Evolutionary conservation across 2,113 vertebrate species (phyloP), one percentile per base, ranked within the genome.

Genomic region (Podarcis raffonei): DNA sequence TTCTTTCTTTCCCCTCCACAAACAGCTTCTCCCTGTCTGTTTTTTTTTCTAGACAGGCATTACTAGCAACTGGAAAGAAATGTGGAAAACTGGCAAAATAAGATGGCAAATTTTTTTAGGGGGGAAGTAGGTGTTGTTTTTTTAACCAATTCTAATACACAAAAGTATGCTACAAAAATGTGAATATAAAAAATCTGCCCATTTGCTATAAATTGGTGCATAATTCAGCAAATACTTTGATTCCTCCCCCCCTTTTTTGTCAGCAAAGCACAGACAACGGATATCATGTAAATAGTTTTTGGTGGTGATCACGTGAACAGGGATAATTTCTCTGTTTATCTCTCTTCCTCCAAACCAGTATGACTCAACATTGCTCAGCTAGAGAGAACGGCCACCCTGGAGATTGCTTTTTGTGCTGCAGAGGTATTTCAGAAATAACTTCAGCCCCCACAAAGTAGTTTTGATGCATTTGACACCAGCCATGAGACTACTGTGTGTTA

Each of bases 81-180:
- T 53, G 39, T 83, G 27, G 66, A 12, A 83, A 69, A 81, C 53
- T 81, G 79, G 79, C 79, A 81, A 62, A 48, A 3, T 37, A 71
- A 83, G 66, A 53, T 53, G 48, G 1, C 48, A 48, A 12, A 0
- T 12, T 12, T 12, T 53, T 53, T 11, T 2, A 53, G 48, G 11
- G 48, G 22, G 18, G 35, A 7, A 22, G 62, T 16, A 57, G 18
- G 42, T 42, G 39, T 42, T 42, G 42, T 48, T 5, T n/a, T 53
- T 69, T n/a, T 13, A 79, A 86, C 86, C 62, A 8, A 0, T 5
- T 88, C 80, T 76, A 90, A 91, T 90, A 93, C 89, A 92, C 86
- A 91, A 93, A 91, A 16, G 62, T 1, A 13, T 92, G 81, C 78
- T 84, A 65, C 86, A 79, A 88, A 59, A 88, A 87, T 87, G 78